A percentile compares a stretch with the other conserved stretches of the same genome.
These are phyloP conservation scores for Melitaea athalia DNA, from an alignment of 2,888 invertebrate species.

Conservation along the genomic window DNA sequence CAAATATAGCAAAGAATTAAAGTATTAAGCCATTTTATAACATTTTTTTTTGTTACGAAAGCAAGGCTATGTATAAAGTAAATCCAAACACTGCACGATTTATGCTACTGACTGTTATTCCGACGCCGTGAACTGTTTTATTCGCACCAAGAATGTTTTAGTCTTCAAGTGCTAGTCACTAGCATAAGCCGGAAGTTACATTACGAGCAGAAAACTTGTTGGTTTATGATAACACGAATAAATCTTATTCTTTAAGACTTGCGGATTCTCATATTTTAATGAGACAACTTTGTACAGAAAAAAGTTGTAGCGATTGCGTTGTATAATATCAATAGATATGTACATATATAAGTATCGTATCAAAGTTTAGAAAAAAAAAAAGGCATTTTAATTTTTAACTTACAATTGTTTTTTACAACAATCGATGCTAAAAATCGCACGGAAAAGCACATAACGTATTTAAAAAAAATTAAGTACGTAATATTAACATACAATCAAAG, in stretches of 20 bases:
- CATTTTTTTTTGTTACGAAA: constrained; percentile 4
- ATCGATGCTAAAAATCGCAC: too few relatives aligned
- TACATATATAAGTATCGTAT: background rate
- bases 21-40: background rate
- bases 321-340: background rate
- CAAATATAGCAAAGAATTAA: background rate
- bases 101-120: constrained; percentile 24
- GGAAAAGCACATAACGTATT: too few relatives aligned
- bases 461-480: too few relatives aligned
- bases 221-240: constrained; percentile 16
- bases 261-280: constrained; percentile 2
- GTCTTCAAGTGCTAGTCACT: constrained; percentile 24
- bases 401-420: too few relatives aligned
- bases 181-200: constrained; percentile 27
- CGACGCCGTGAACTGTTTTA: constrained; percentile 22
- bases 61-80: constrained; percentile 8
- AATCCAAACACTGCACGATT: constrained; percentile 15
- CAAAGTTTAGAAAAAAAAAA: too few relatives aligned
- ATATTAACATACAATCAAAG: too few relatives aligned
- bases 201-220: constrained; percentile 25
- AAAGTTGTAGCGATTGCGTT: constrained; percentile 9
- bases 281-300: background rate
- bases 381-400: too few relatives aligned
- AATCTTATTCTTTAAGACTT: constrained; percentile 7
- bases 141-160: constrained; percentile 29